Evolutionary conservation across 2,888 invertebrate genomes (phyloP), one percentile per base, ranked within the genome.

Genomic region (Sesamia inferens): DNA sequence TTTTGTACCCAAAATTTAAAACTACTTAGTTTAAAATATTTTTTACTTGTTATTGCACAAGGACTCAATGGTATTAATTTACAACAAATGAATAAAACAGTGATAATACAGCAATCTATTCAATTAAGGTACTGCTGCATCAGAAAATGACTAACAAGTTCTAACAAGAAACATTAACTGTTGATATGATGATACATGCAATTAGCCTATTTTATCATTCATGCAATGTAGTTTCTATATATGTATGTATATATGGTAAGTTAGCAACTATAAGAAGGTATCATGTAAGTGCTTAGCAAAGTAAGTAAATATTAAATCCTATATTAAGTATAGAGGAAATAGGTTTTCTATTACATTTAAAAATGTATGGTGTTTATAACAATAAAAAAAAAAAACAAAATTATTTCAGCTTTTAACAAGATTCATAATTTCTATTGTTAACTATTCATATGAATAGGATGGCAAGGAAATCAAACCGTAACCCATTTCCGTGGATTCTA

Each of bases 41-140:
- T 31, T 64, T 47, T 47, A 19, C 24, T 82, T 48, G 39, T 57
- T 71, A 71, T 31, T 68, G 47, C 48, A 54, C 24, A n/a, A 24
- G 19, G 31, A 42, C 8, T 42, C 61, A 66, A 68, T 66, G 22
- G 13, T 44, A 42, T 66, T 63, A 42, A 42, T 67, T 82, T 57
- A 48, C 42, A 78, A 31, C 47, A 62, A 55, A 67, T 51, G n/a
- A 82, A 74, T 74, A n/a, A 55, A 79, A 71, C 55, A 68, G 47
- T 44, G 31, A 67, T 61, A 58, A 51, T 48, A 47, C 47, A 66
- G n/a, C 67, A 80, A 76, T 76, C 61, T 71, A 76, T 72, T 80
- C 76, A 81, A 83, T 81, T 83, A 81, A 71, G 48, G 76, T 64
- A 81, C 76, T 67, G 83, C 59, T 83, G 76, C 80, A 58, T 83